phyloP scores from a whole-genome alignment of 2,888 invertebrate genomes.

The Onchidella celtica region DNA sequence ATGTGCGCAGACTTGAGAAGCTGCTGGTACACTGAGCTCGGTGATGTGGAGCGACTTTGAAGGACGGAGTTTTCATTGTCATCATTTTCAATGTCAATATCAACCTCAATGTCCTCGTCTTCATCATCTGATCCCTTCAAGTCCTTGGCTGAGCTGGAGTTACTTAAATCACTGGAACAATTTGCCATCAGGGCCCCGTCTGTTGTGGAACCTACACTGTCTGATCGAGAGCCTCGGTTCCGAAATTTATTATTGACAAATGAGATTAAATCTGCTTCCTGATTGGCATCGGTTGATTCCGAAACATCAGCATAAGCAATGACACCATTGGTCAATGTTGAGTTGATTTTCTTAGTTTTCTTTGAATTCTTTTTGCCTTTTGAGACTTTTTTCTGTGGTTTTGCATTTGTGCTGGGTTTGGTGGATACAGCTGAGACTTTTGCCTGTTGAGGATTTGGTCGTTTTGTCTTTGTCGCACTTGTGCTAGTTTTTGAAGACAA shows the following conservation, averaged over 20 bases:
- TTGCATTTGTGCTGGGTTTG: background rate
- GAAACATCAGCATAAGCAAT: slow-evolving; percentile 46
- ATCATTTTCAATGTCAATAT: slow-evolving; percentile 71
- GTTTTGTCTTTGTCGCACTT: slow-evolving; percentile 1
- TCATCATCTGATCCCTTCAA: slow-evolving; percentile 38
- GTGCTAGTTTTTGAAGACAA: background rate
- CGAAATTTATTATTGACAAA: slow-evolving; percentile 18
- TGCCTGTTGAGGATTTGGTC: background rate
- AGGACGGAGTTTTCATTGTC: slow-evolving; percentile 65
- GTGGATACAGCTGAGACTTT: background rate
- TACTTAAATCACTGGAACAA: slow-evolving; percentile 22
- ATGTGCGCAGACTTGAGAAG: slow-evolving; percentile 56
- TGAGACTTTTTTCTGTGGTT: background rate
- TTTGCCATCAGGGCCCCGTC: slow-evolving; percentile 13
- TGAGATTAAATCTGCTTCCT: slow-evolving; percentile 45
- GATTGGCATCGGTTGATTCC: slow-evolving; percentile 7
- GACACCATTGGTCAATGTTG: background rate
- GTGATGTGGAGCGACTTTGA: slow-evolving; percentile 70
- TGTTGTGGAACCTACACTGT: background rate
- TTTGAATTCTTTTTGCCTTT: slow-evolving; percentile 10
- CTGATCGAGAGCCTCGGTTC: slow-evolving; percentile 5
- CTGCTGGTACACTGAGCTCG: slow-evolving; percentile 72
- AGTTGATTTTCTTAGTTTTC: background rate
- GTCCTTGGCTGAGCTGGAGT: slow-evolving; percentile 25
- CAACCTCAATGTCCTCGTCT: slow-evolving; percentile 68